Base-by-base conservation (phyloP, 2,888 invertebrate genomes). In the Encarsia formosa region DNA sequence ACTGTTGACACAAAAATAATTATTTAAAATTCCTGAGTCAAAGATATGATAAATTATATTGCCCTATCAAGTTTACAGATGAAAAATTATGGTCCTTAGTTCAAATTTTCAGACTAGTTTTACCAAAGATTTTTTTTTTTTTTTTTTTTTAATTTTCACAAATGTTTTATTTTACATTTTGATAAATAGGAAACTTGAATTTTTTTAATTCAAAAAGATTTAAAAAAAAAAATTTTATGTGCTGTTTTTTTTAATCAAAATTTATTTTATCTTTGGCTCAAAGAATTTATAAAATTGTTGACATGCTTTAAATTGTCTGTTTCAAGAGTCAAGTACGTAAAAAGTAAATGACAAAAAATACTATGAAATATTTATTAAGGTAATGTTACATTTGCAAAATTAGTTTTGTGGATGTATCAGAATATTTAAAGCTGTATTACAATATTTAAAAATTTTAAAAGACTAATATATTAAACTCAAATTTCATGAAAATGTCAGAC, bases 391-490 rank as follows among this genome's bases (percentile, higher is more conserved):
- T 18, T 41, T 13, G 19, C 20, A 15, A 46, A 31, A 32, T 31
- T 47, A 38, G 8, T 16, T 18, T 37, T 42, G 35, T 26, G 22
- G n/a, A 24, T 52, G 44, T 22, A 51, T 54, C 59, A 63, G 56
- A 60, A 59, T 61, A 62, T 64, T 61, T 62, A 53, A 62, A 62
- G 61, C 60, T 62, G 61, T 62, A 63, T 62, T 63, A 64, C 62
- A 55, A 58, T 54, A 47, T 56, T 52, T 40, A 37, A 22, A 35
- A 37, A 37, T 40, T 37, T 42, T 37, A 9, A 41, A 22, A 34
- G 20, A 39, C 19, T 37, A 32, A 50, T 39, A 40, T 50, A 45
- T 43, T 37, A 23, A 49, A 40, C 23, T 44, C 18, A n/a, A 31
- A 50, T 38, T 13, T n/a, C 39, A 44, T 41, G 29, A 35, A 44